Conservation (phyloP, 2,113 vertebrate genomes). For the Sigmodon hispidus region DNA sequence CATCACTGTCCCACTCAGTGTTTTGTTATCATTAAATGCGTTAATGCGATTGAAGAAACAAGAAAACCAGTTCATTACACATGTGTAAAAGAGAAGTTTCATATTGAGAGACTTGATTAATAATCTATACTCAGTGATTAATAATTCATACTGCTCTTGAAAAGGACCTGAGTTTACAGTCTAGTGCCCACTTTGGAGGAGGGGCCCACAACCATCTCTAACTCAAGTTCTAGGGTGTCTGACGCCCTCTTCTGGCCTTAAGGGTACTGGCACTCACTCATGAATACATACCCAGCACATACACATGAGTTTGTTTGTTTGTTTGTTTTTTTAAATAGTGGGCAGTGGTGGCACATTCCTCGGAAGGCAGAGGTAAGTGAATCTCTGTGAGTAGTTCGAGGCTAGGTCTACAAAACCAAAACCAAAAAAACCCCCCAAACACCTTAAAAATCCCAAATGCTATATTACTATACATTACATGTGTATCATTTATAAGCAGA, state of each 20-base stretch:
- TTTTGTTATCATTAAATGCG: constrained; percentile 34
- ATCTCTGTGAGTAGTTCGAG: not conserved
- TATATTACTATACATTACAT: not conserved
- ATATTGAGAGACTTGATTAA: not conserved
- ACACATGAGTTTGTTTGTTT: too few species aligned
- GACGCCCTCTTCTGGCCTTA: not conserved
- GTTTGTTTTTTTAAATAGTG: too few species aligned
- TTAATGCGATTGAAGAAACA: not conserved
- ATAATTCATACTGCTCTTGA: not conserved
- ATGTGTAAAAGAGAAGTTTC: not conserved
- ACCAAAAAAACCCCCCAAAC: too few species aligned
- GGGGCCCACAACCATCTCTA: not conserved
- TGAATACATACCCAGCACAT: too few species aligned
- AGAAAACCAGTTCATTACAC: not conserved
- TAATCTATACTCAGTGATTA: not conserved
- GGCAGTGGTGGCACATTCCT: not conserved
- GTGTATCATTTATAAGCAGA: constrained; percentile 6
- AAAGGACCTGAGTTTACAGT: not conserved
- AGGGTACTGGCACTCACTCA: not conserved
- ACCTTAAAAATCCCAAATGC: too few species aligned
- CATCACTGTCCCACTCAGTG: not conserved
- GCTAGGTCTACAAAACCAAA: not conserved
- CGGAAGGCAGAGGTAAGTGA: not conserved
- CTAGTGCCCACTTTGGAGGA: not conserved
- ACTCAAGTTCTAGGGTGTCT: not conserved